phyloP scores from a whole-genome alignment of 1,140 invertebrate genomes.

The Atta cephalotes region DNA sequence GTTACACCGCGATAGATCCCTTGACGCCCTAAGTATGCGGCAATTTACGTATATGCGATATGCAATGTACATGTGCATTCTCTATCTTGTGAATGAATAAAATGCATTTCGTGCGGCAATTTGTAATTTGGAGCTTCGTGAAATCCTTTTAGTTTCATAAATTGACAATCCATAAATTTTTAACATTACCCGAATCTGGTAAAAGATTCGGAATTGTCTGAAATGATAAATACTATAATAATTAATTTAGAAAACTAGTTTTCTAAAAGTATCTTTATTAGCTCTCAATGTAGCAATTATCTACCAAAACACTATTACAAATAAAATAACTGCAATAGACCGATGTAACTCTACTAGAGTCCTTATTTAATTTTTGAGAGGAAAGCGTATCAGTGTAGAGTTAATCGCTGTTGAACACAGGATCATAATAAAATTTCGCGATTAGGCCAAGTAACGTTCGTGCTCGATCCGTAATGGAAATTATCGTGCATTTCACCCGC shows the following conservation, averaged over 20 bases:
- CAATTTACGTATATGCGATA: constrained; percentile 22
- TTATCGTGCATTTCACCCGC: constrained; percentile 58
- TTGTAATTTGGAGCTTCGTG: background rate
- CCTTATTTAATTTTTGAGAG: background rate
- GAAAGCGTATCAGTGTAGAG: background rate
- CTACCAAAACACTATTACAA: background rate
- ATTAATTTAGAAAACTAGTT: background rate
- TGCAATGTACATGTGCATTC: background rate
- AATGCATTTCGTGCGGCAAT: background rate
- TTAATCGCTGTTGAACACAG: constrained; percentile 2
- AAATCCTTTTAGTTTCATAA: background rate
- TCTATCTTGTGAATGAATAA: background rate
- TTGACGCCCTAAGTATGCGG: background rate
- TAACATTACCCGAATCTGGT: background rate
- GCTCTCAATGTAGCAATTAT: background rate
- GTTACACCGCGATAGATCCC: background rate
- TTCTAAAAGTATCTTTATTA: background rate
- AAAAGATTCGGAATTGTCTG: background rate
- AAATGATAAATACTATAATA: background rate
- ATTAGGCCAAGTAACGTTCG: background rate
- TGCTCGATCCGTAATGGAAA: background rate
- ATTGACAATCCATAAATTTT: background rate
- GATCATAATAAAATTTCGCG: background rate
- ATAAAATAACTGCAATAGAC: background rate
- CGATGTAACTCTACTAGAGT: background rate